Percentiles rank a stretch among this genome's conserved stretches.
These are phyloP conservation scores for Grus americana DNA, from an alignment of 2,113 vertebrate species.

Conservation along the genomic window DNA sequence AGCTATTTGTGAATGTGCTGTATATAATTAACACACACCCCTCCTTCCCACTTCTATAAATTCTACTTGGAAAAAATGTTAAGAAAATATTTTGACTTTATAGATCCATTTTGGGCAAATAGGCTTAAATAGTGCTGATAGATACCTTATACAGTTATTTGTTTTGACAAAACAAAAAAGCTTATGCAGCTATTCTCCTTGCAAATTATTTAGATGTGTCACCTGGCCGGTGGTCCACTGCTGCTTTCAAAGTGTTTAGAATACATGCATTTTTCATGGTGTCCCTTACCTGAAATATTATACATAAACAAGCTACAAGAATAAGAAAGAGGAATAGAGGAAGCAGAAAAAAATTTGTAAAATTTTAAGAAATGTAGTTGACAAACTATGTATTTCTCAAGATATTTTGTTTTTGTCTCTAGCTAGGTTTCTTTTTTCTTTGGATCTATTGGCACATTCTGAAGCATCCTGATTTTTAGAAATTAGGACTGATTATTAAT, in stretches of 20 bases:
- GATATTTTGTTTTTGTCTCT: not conserved
- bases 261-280: not conserved
- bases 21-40: not conserved
- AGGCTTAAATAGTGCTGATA: not conserved
- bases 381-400: not conserved
- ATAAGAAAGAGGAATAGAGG: not conserved
- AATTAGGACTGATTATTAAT: not conserved
- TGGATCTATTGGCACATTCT: not conserved
- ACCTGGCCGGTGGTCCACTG: not conserved
- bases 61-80: not conserved
- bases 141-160: not conserved
- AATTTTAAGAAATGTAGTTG: not conserved
- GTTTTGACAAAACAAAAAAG: not conserved
- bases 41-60: not conserved
- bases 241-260: not conserved
- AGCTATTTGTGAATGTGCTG: not conserved
- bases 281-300: not conserved
- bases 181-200: not conserved
- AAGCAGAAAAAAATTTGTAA: not conserved
- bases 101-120: not conserved
- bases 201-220: not conserved
- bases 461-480: not conserved
- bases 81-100: not conserved
- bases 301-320: not conserved
- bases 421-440: not conserved